Evolutionary conservation across 2,797 vertebrate genomes (phyloP), one percentile per base, ranked within the genome.

Genomic region (Sebastes nivosus): DNA sequence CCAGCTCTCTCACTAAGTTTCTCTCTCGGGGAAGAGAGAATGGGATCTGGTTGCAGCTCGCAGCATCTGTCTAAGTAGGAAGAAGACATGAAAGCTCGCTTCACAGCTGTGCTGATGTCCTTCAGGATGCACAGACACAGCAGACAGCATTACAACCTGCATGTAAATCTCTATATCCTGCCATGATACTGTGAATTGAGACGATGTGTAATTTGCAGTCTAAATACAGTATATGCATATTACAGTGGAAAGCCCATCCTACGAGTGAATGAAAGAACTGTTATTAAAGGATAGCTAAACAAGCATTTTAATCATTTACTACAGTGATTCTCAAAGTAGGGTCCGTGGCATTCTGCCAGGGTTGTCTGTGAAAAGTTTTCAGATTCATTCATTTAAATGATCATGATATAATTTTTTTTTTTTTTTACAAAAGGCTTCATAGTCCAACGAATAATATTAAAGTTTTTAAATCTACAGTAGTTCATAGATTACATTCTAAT

Each of bases 31-130:
- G 78, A 75, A 58, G 67, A 80, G 22, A 77, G 36, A 42, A 52
- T 67, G 80, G 60, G 81, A 80, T 77, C 24, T 67, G 12, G 42
- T 25, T 59, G 77, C 70, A 73, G 77, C 81, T 82, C 34, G 4
- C 20, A 82, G 83, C 79, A 85, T 85, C 69, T 87, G 88, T 83
- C 75, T 57, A 27, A 75, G 64, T 2, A 29, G 65, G 55, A 74
- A 18, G 68, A 72, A 50, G 60, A 87, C 81, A 80, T 80, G 77
- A 89, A 88, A 88, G 83, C 74, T 68, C 72, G 30, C 20, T 22
- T 72, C 61, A 71, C 74, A 81, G 57, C 72, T 82, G 29, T 68
- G 75, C 25, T 30, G 38, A 42, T 42, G 55, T 76, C 42, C 32
- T 77, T 64, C 8, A 72, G 65, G 78, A 67, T 63, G 61, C 9